A percentile compares a stretch with the other conserved stretches of the same genome.
phyloP scores from a whole-genome alignment of 2,888 invertebrate genomes.

The Dyspetes luteomarginatus region DNA sequence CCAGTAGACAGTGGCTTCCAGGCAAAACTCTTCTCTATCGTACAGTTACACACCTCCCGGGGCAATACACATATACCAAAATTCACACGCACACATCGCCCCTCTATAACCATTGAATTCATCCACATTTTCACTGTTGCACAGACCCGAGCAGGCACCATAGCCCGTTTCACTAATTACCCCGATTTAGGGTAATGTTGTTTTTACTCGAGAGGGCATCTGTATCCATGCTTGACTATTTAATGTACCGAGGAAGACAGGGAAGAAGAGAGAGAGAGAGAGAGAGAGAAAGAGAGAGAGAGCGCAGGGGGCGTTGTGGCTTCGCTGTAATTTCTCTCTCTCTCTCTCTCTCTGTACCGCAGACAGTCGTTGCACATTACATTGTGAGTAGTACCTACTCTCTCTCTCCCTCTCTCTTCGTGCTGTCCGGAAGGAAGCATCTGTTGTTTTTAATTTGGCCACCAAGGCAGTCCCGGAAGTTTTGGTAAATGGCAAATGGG shows the following conservation, averaged over 20 bases:
- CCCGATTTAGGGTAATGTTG: conserved; percentile 75
- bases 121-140: conserved; percentile 56
- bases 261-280: conserved; percentile 33
- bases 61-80: conserved; percentile 4
- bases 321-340: conserved; percentile 45
- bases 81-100: no score
- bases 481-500: conserved; percentile 41
- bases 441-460: conserved; percentile 65
- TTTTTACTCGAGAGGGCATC: conserved; percentile 68
- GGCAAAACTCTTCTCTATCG: conserved; percentile 36
- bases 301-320: conserved; percentile 50
- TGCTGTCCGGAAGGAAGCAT: conserved; percentile 48
- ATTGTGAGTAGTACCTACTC: not conserved
- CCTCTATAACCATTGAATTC: conserved; percentile 44
- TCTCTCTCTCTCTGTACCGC: not conserved
- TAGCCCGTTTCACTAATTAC: conserved; percentile 69
- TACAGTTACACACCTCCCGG: conserved; percentile 27
- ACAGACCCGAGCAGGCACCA: conserved; percentile 24
- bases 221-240: conserved; percentile 67
- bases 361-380: conserved; percentile 4
- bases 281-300: conserved; percentile 30
- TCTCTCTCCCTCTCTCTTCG: not conserved
- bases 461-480: conserved; percentile 46
- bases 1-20: conserved; percentile 56
- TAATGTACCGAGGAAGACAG: conserved; percentile 63